Evolutionary conservation across 2,797 vertebrate species (phyloP).

Genomic region (Astyanax mexicanus): DNA sequence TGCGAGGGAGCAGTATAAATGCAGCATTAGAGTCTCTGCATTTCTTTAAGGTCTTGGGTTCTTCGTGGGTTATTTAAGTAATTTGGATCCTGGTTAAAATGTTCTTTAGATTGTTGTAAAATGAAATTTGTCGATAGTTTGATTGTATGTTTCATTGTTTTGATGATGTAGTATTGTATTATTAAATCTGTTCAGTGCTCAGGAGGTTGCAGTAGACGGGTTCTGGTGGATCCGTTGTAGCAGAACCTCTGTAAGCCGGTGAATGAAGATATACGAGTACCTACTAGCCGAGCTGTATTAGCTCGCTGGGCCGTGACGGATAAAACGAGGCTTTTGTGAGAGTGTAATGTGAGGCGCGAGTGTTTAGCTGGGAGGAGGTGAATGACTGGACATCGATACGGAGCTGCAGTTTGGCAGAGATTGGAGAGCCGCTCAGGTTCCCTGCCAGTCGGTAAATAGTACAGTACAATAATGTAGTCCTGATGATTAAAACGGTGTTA

Average conservation of each 20-base stretch:
- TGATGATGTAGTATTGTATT: no score
- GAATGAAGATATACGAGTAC: not conserved
- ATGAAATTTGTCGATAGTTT: no score
- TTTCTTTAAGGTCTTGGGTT: no score
- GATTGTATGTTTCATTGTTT: no score
- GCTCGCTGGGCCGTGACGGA: slow-evolving; percentile 6
- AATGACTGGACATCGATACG: not conserved
- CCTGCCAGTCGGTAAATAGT: not conserved
- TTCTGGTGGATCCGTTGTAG: no score
- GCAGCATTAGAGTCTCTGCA: no score
- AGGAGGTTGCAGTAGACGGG: not conserved
- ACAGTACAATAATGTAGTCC: not conserved
- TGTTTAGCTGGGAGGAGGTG: slow-evolving; percentile 10
- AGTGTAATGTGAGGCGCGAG: not conserved
- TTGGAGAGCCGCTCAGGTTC: not conserved
- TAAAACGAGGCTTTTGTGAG: not conserved
- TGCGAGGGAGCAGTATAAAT: no score
- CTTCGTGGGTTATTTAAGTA: no score
- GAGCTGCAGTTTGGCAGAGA: not conserved
- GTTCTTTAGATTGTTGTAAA: no score
- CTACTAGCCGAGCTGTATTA: not conserved
- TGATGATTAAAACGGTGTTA: not conserved
- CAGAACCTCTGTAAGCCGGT: not conserved
- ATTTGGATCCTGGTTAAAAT: no score
- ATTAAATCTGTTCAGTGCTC: not conserved